Conservation (phyloP, 2,888 invertebrate species). For the Pyralis farinalis region DNA sequence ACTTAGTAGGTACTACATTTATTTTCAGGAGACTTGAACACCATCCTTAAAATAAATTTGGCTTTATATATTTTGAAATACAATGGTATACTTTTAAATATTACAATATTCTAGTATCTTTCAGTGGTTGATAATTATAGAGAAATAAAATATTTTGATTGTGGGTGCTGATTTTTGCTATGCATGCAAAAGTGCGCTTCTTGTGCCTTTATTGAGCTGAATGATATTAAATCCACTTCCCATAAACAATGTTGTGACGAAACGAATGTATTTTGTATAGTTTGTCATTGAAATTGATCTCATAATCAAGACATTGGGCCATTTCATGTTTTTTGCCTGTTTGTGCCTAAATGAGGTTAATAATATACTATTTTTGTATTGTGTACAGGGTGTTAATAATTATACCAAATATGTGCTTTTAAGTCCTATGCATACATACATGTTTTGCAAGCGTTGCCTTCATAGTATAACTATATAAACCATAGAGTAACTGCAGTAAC, state of each 20-base stretch:
- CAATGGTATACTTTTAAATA: too few relatives aligned
- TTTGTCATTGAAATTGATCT: conserved; percentile 48
- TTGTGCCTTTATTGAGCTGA: conserved; percentile 10
- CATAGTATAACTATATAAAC: conserved; percentile 38
- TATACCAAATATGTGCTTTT: conserved; percentile 79
- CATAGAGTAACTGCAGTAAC: conserved; percentile 12
- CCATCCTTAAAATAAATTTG: too few relatives aligned
- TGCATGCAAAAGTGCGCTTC: neutral
- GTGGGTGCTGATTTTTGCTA: conserved; percentile 20
- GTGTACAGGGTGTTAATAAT: conserved; percentile 76
- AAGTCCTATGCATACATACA: conserved; percentile 46
- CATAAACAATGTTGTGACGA: conserved; percentile 13
- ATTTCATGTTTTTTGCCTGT: conserved; percentile 53
- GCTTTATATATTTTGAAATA: too few relatives aligned
- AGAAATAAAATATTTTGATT: conserved; percentile 1
- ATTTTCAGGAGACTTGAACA: too few relatives aligned
- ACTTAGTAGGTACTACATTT: too few relatives aligned
- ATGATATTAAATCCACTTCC: conserved; percentile 17
- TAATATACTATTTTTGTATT: conserved; percentile 72
- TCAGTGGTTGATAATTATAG: too few relatives aligned
- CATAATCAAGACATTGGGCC: conserved; percentile 55
- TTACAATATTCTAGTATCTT: too few relatives aligned
- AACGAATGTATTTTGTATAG: neutral
- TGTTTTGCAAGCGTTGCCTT: conserved; percentile 71
- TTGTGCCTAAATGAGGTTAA: conserved; percentile 61